phyloP scores from a whole-genome alignment of 2,888 invertebrate genomes.

The Drosophila yooni region DNA sequence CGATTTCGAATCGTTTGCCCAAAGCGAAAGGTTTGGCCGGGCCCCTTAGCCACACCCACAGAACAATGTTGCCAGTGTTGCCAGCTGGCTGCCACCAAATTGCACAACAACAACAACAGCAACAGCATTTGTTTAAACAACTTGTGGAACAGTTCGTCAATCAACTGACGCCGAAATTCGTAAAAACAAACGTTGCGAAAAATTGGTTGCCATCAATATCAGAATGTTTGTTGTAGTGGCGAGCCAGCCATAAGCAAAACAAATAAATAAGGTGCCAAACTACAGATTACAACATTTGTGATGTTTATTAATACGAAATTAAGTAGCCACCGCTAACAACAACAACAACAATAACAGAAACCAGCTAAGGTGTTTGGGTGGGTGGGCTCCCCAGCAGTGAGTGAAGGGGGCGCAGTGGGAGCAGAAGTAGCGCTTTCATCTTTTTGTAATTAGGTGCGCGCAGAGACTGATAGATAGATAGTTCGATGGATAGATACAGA shows the following conservation, averaged over 20 bases:
- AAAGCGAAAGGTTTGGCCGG: conserved; percentile 40
- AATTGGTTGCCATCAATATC: conserved; percentile 57
- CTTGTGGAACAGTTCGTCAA: conserved; percentile 67
- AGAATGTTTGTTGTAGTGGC: conserved; percentile 49
- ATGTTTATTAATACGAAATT: conserved; percentile 80
- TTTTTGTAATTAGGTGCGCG: conserved; percentile 76
- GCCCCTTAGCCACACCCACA: conserved; percentile 60
- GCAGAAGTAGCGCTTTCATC: conserved; percentile 76
- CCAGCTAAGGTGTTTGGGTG: conserved; percentile 57
- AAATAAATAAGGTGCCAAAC: conserved; percentile 78
- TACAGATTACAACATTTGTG: conserved; percentile 77
- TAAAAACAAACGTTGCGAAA: conserved; percentile 61
- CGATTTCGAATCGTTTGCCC: conserved; percentile 7
- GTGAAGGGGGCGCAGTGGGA: conserved; percentile 17
- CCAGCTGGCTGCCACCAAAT: conserved; percentile 48
- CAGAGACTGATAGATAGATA: conserved; percentile 77
- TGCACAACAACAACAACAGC: conserved; percentile 57
- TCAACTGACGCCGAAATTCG: conserved; percentile 55
- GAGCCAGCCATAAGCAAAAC: conserved; percentile 47
- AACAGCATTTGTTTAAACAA: conserved; percentile 66
- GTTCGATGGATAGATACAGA: conserved; percentile 61
- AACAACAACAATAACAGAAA: conserved; percentile 19
- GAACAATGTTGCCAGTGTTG: conserved; percentile 45
- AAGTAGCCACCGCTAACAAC: conserved; percentile 70
- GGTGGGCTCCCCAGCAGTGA: conserved; percentile 43